A percentile compares a stretch with the other conserved stretches of the same genome.
Evolutionary conservation across 1,140 invertebrate genomes (phyloP).

Genomic region (Drosophila cardini): DNA sequence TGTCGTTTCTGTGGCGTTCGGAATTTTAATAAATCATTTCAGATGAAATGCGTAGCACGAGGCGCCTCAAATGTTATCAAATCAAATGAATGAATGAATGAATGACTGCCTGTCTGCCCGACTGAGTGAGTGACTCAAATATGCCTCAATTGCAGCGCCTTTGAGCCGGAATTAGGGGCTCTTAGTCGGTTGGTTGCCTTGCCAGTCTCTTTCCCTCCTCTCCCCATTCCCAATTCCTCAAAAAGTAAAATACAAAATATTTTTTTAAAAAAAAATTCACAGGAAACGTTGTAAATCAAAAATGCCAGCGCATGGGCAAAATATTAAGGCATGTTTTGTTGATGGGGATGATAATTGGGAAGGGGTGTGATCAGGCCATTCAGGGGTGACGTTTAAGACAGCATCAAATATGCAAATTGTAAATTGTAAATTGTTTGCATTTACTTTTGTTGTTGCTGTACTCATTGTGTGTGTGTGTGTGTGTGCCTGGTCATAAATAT

Average conservation of each 20-base stretch:
- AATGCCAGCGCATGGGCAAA: constrained; percentile 63
- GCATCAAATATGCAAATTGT: constrained; percentile 75
- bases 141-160: constrained; percentile 37
- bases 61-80: constrained; percentile 57
- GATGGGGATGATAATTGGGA: background rate
- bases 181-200: constrained; percentile 44
- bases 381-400: constrained; percentile 42
- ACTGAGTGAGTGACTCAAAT: constrained; percentile 41
- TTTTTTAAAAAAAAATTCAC: constrained; percentile 61
- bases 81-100: constrained; percentile 77
- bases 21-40: constrained; percentile 83
- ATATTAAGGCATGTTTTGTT: constrained; percentile 48
- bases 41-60: constrained; percentile 65
- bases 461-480: constrained; percentile 4
- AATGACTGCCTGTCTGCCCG: constrained; percentile 34
- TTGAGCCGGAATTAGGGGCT: constrained; percentile 51
- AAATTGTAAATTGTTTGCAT: constrained; percentile 39
- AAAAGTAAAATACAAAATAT: constrained; percentile 54
- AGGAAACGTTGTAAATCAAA: constrained; percentile 68
- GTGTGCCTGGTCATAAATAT: constrained; percentile 53
- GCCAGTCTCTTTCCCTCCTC: background rate
- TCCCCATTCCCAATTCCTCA: constrained; percentile 7
- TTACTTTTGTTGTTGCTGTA: constrained; percentile 22
- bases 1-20: constrained; percentile 56
- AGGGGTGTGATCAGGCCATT: background rate